Evolutionary conservation across 1,140 invertebrate genomes (phyloP).

Genomic region (Panulirus ornatus): DNA sequence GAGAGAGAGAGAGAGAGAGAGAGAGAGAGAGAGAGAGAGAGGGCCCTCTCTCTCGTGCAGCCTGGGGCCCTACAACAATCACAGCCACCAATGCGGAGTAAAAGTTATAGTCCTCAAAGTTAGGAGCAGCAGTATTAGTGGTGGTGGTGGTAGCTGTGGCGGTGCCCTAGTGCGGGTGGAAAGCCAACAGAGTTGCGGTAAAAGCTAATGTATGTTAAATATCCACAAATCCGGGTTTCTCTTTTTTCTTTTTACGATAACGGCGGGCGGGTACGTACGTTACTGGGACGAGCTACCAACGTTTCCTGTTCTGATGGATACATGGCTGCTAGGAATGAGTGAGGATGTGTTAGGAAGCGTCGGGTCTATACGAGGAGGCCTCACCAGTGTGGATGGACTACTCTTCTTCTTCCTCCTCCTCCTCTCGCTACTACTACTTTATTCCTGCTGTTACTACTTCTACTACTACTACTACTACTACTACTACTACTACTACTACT

Average conservation of each 20-base stretch:
- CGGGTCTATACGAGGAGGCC: too few relatives aligned
- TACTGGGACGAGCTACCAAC: too few relatives aligned
- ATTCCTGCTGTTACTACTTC: too few relatives aligned
- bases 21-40: not conserved
- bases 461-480: too few relatives aligned
- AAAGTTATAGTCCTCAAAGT: not conserved
- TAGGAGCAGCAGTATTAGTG: too few relatives aligned
- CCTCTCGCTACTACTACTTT: not conserved
- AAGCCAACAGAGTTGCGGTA: not conserved
- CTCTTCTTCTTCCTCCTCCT: not conserved
- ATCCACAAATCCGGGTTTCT: not conserved
- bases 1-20: not conserved
- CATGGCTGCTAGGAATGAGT: too few relatives aligned
- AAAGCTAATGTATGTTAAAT: conserved; percentile 4
- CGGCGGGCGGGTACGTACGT: too few relatives aligned
- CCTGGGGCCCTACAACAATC: not conserved
- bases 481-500: too few relatives aligned
- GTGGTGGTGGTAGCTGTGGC: too few relatives aligned
- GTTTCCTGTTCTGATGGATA: too few relatives aligned
- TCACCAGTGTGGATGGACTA: too few relatives aligned
- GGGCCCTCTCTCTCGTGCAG: not conserved
- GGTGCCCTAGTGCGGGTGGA: not conserved
- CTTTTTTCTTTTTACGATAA: not conserved
- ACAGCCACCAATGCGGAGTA: not conserved
- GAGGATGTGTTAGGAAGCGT: too few relatives aligned